Percentiles rank a stretch among this genome's conserved stretches.
Evolutionary conservation across 2,888 invertebrate genomes (phyloP).

Genomic region (Belgica antarctica): DNA sequence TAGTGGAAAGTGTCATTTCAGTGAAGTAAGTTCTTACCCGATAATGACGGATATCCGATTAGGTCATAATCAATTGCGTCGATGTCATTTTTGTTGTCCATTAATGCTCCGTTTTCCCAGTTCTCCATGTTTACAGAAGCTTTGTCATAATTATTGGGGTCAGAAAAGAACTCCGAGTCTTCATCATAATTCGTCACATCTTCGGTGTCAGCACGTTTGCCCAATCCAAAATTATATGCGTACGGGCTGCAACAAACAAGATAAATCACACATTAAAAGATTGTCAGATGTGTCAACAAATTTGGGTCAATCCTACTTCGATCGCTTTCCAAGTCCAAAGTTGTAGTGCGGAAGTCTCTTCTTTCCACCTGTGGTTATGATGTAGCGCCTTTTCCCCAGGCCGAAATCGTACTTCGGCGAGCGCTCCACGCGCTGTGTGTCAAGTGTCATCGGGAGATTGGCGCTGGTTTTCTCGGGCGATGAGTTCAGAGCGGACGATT

Average conservation of each 20-base stretch:
- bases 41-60: slow-evolving; percentile 13
- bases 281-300: background rate
- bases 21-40: slow-evolving; percentile 11
- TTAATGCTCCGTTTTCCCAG: slow-evolving; percentile 19
- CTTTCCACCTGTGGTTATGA: slow-evolving; percentile 51
- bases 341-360: slow-evolving; percentile 55
- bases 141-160: slow-evolving; percentile 27
- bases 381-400: slow-evolving; percentile 33
- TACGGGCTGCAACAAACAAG: slow-evolving; percentile 49
- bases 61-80: slow-evolving; percentile 35
- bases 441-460: background rate
- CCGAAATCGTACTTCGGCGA: slow-evolving; percentile 43
- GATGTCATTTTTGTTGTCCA: slow-evolving; percentile 43
- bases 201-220: slow-evolving; percentile 49
- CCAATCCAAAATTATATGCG: slow-evolving; percentile 52
- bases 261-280: no score
- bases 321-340: slow-evolving; percentile 54
- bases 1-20: background rate
- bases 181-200: slow-evolving; percentile 48
- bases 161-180: slow-evolving; percentile 16
- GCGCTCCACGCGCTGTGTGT: slow-evolving; percentile 38
- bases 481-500: background rate
- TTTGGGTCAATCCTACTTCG: slow-evolving; percentile 45
- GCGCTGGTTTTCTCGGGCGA: slow-evolving; percentile 2
- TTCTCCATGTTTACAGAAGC: slow-evolving; percentile 27